Evolutionary conservation across 2,888 invertebrate genomes (phyloP).

Genomic region (Margaritifera margaritifera): DNA sequence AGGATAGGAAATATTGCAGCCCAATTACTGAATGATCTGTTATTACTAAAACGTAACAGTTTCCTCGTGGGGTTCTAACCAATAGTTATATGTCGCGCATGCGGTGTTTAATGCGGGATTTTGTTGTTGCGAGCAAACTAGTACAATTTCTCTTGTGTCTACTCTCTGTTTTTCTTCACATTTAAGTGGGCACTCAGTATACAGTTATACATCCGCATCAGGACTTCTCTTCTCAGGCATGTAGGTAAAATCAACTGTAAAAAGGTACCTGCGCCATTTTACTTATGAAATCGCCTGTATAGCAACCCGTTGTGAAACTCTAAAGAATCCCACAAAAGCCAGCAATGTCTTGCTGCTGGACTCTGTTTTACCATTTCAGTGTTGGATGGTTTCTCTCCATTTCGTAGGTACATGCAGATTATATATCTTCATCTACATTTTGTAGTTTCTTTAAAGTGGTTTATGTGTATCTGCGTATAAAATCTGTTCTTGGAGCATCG

Average conservation of each 20-base stretch:
- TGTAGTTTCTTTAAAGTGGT: too few relatives aligned
- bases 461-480: too few relatives aligned
- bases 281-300: conserved; percentile 4
- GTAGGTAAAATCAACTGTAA: conserved; percentile 8
- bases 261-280: conserved; percentile 5
- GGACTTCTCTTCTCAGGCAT: conserved; percentile 5
- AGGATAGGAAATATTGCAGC: conserved; percentile 17
- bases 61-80: conserved; percentile 15
- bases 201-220: conserved; percentile 11
- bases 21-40: conserved; percentile 26
- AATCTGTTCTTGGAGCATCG: too few relatives aligned
- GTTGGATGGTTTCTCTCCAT: not conserved
- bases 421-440: too few relatives aligned
- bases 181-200: conserved; percentile 19
- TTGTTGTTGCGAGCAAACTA: conserved; percentile 22
- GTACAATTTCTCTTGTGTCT: conserved; percentile 14
- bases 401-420: too few relatives aligned
- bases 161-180: conserved; percentile 12
- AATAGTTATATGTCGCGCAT: conserved; percentile 24
- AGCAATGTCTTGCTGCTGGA: conserved; percentile 2
- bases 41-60: conserved; percentile 5
- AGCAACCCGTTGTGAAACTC: conserved; percentile 4
- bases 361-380: not conserved
- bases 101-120: conserved; percentile 7
- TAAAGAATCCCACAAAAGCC: conserved; percentile 12